Base-by-base conservation (phyloP, 1,140 invertebrate genomes). In the Aplysia californica region DNA sequence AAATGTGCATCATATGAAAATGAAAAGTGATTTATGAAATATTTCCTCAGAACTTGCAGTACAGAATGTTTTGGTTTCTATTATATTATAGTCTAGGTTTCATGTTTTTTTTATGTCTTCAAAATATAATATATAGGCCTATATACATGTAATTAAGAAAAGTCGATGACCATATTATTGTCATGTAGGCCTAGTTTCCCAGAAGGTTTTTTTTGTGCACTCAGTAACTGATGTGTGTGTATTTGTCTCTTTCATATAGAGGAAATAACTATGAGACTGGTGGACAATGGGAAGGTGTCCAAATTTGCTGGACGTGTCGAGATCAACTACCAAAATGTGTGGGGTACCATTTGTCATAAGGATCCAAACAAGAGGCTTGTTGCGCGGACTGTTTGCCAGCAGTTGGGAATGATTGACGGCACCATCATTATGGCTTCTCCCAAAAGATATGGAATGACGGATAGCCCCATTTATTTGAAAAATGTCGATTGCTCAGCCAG, bases 301-400 rank as follows among this genome's bases (percentile, higher is more conserved):
- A 23, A 10, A 26, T 10, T 55, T 3, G 67, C 72, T 85, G 95
- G 95, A 4, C 90, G 93, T 66, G 85, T 95, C 3, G 94, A 95
- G 90, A 91, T 95, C 1, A 93, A 92, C 89, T 91, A 93, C 23
- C 91, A 92, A 78, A 93, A 92, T 1, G 89, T 91, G 66, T 94
- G 93, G 92, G 94, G 94, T 0, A 92, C 93, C 78, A 91, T 96
- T 21, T 95, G 95, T 84, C n/a, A n/a, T n/a, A 94, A 94, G 84
- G 93, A 95, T 83, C 91, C 92, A 66, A 95, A 95, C 83, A 92
- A 92, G 0, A 87, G 94, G 36, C 91, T 88, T 23, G 92, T 94
- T 82, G 94, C 94, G 0, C 89, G 93, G 77, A 91, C 82, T 3
- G 67, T 87, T 10, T 87, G 85, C 79, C 35, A 79, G 31, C 69